Base-by-base conservation (phyloP, 2,113 vertebrate genomes). In the Fukomys damarensis region DNA sequence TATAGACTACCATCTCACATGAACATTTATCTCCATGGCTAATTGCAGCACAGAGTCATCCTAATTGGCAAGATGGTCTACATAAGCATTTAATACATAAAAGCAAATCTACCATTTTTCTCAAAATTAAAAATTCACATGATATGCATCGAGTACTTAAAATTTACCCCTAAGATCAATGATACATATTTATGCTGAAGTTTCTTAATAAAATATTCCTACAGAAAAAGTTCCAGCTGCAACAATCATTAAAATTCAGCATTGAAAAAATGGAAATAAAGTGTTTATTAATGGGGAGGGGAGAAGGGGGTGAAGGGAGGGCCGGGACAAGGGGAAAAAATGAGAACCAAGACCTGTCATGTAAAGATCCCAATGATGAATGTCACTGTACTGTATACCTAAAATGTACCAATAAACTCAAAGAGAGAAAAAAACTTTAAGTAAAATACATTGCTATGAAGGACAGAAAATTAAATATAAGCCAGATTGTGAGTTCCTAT, bases 391-490 rank as follows among this genome's bases (percentile, higher is more conserved):
- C n/a, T n/a, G n/a, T n/a, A n/a, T n/a, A n/a, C n/a, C n/a, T 66
- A 81, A n/a, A n/a, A n/a, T n/a, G n/a, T n/a, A n/a, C n/a, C n/a
- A n/a, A n/a, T n/a, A n/a, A n/a, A n/a, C n/a, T n/a, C n/a, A n/a
- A n/a, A n/a, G n/a, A n/a, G n/a, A n/a, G n/a, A n/a, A n/a, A n/a
- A n/a, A n/a, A n/a, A n/a, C n/a, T n/a, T n/a, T n/a, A n/a, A 89
- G 20, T n/a, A 68, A 96, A 89, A 86, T 76, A 63, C 14, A 70
- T 35, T 70, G 80, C 35, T n/a, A 10, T 7, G 81, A 89, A 0
- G 70, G 82, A 81, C 54, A 89, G 16, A 66, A 72, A 89, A 86
- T 54, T 93, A 72, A 87, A 84, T 41, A 70, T 5, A 49, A 89
- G 63, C n/a, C 32, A n/a, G 16, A 35, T 32, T 68, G 35, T 68